Conservation (phyloP, 1,140 invertebrate species). For the Diabrotica undecimpunctata region DNA sequence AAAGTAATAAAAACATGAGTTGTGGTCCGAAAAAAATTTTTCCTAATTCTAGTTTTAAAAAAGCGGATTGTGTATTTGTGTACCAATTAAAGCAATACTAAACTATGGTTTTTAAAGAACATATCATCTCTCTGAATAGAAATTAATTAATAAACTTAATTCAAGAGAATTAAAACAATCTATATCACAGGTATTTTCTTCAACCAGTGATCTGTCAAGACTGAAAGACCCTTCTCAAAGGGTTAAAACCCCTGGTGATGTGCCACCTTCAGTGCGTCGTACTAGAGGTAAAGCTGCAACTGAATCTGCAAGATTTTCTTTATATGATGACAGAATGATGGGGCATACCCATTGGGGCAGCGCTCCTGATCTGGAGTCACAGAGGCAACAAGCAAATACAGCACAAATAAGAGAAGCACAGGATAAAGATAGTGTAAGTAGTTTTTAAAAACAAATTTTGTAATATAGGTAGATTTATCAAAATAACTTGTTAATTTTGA, state of each 20-base stretch:
- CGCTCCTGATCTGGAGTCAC: slow-evolving; percentile 48
- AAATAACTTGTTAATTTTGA: too few species aligned
- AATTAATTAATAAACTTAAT: too few species aligned
- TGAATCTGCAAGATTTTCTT: slow-evolving; percentile 60
- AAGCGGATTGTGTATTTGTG: too few species aligned
- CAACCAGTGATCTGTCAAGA: slow-evolving; percentile 55
- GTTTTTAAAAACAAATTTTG: slow-evolving; percentile 29
- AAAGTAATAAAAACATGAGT: too few species aligned
- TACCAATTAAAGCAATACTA: too few species aligned
- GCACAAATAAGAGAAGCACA: slow-evolving; percentile 41
- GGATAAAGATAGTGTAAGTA: slow-evolving; percentile 46
- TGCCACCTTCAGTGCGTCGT: slow-evolving; percentile 69
- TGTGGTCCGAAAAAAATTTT: too few species aligned
- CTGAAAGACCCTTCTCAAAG: slow-evolving; percentile 69
- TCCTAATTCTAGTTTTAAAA: too few species aligned
- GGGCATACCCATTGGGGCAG: slow-evolving; percentile 44
- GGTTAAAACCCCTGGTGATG: slow-evolving; percentile 77
- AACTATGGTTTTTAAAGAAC: too few species aligned
- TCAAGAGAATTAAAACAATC: too few species aligned
- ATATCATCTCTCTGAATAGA: too few species aligned
- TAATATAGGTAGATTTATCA: too few species aligned
- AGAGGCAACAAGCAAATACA: slow-evolving; percentile 28
- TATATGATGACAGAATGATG: slow-evolving; percentile 88
- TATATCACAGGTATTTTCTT: slow-evolving; percentile 51
- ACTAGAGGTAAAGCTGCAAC: slow-evolving; percentile 56